Conservation (phyloP, 2,797 vertebrate genomes). For the Halcyon leucocephala region DNA sequence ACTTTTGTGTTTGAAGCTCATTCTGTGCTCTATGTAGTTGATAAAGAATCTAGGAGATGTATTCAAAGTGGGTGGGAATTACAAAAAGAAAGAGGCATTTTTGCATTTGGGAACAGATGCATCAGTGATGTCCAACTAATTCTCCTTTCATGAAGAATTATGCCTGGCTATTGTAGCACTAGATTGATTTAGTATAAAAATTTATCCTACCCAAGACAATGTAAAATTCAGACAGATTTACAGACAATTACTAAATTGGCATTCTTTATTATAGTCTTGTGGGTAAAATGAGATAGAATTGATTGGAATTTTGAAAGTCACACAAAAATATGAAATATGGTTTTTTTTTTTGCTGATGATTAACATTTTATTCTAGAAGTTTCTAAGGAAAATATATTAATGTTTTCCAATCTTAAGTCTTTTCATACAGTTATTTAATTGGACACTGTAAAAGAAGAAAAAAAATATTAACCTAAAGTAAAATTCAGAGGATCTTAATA, state of each 20-base stretch:
- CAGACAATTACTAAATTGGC: neutral
- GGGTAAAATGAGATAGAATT: neutral
- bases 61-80: neutral
- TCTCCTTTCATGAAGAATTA: neutral
- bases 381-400: neutral
- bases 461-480: neutral
- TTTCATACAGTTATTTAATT: neutral
- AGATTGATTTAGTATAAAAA: neutral
- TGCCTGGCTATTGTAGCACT: neutral
- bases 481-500: neutral
- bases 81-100: neutral
- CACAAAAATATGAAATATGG: neutral
- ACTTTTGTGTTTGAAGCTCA: neutral
- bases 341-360: neutral
- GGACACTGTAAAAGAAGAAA: fast-evolving
- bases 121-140: neutral
- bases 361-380: neutral
- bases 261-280: neutral
- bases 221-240: neutral
- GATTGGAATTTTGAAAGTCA: neutral
- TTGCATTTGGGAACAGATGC: neutral
- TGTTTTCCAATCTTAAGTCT: neutral
- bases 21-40: neutral
- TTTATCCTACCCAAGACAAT: neutral
- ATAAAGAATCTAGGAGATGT: neutral